Conservation (phyloP, 2,888 invertebrate genomes). For the Parelbella ahira region DNA sequence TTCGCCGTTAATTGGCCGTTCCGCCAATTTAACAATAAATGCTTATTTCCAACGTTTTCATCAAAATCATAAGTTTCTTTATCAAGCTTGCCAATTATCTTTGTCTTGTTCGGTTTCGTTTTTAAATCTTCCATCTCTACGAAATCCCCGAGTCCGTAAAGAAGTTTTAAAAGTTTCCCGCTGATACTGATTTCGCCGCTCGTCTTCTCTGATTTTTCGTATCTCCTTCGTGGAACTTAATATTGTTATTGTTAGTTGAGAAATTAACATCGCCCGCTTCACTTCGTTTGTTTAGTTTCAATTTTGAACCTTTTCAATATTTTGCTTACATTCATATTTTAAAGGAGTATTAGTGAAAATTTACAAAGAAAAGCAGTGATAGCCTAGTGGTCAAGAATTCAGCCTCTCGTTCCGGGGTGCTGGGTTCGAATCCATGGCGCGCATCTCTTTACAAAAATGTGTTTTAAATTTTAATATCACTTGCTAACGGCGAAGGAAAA, state of each 20-base stretch:
- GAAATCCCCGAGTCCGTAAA: slow-evolving; percentile 24
- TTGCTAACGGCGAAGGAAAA: no score
- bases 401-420: no score
- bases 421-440: no score
- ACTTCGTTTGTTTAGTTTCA: slow-evolving; percentile 1
- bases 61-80: slow-evolving; percentile 23
- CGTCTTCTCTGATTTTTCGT: slow-evolving; percentile 22
- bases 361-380: no score
- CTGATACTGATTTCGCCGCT: slow-evolving; percentile 19
- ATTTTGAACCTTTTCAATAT: slow-evolving; percentile 10
- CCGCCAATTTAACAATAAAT: slow-evolving; percentile 23
- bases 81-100: slow-evolving; percentile 25
- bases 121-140: slow-evolving; percentile 20
- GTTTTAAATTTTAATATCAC: no score
- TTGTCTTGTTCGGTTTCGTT: slow-evolving; percentile 23
- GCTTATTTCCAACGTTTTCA: slow-evolving; percentile 24
- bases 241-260: slow-evolving; percentile 24
- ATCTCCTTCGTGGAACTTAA: slow-evolving; percentile 22
- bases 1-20: slow-evolving; percentile 19
- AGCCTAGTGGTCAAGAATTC: no score
- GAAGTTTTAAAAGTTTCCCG: slow-evolving; percentile 23
- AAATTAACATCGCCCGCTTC: slow-evolving; percentile 20
- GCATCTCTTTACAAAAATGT: no score
- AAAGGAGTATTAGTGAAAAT: no score
- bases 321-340: no score